A percentile compares a stretch with the other conserved stretches of the same genome.
These are phyloP conservation scores for Empidonax alnorum DNA, from an alignment of 2,113 vertebrate species.

Conservation along the genomic window DNA sequence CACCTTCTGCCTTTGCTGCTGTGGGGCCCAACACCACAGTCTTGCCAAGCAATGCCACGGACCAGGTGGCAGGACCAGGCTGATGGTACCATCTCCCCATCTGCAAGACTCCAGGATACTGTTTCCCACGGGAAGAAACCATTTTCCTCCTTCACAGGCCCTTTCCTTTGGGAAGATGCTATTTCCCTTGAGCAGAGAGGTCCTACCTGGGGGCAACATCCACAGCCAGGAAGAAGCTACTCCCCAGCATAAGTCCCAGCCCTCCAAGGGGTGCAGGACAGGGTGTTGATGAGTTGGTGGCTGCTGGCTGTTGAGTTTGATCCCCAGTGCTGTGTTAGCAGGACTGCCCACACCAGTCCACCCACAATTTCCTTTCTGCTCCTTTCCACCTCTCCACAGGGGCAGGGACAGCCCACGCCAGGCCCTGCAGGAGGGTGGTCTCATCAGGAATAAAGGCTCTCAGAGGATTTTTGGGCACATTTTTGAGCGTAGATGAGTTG, in stretches of 20 bases:
- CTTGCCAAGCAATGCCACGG: background rate
- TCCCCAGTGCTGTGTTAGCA: background rate
- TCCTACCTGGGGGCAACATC: no score
- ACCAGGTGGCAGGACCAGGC: background rate
- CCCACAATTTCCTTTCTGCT: background rate
- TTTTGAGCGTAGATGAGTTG: background rate
- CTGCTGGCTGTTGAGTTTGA: background rate
- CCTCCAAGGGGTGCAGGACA: background rate
- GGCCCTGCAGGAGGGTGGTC: background rate
- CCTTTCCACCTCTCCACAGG: background rate
- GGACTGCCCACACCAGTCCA: background rate
- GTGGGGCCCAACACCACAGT: rapidly evolving
- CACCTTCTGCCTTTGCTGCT: background rate
- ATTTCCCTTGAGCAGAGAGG: background rate
- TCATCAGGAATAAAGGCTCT: background rate
- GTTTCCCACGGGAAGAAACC: background rate
- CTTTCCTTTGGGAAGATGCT: background rate
- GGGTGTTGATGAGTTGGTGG: background rate
- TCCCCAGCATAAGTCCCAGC: background rate
- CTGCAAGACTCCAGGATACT: background rate
- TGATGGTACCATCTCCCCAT: rapidly evolving
- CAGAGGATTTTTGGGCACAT: background rate
- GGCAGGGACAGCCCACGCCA: background rate
- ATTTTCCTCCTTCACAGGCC: background rate
- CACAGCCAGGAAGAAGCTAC: rapidly evolving